phyloP scores from a whole-genome alignment of 2,113 vertebrate species.

The Lasiurus cinereus region DNA sequence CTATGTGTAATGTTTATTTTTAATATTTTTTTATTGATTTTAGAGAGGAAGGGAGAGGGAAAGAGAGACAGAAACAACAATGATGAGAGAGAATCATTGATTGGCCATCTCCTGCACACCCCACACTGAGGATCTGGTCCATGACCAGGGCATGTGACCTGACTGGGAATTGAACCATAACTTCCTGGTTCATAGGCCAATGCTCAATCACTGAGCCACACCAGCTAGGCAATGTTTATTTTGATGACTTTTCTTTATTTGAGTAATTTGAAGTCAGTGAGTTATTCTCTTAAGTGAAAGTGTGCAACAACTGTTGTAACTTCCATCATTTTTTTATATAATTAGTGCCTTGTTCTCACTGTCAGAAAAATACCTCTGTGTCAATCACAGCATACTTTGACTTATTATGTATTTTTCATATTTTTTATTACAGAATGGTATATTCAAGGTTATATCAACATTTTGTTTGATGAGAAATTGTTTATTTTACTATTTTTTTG shows the following conservation, averaged over 20 bases:
- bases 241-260: neutral
- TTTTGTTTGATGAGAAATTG: constrained; percentile 13
- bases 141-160: too few species aligned
- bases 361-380: neutral
- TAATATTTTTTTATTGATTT: neutral
- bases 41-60: too few species aligned
- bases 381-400: neutral
- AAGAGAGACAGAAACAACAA: too few species aligned
- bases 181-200: too few species aligned
- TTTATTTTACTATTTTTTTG: neutral
- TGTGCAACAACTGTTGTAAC: neutral
- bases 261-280: neutral
- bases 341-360: neutral
- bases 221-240: neutral
- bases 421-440: neutral
- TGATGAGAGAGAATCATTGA: too few species aligned
- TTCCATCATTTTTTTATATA: neutral
- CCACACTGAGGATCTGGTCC: too few species aligned
- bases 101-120: too few species aligned
- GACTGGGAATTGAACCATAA: too few species aligned
- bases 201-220: too few species aligned
- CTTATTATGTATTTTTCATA: neutral
- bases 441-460: neutral
- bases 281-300: neutral
- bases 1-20: neutral